phyloP scores from a whole-genome alignment of 2,113 vertebrate genomes.

The Aegithalos caudatus region DNA sequence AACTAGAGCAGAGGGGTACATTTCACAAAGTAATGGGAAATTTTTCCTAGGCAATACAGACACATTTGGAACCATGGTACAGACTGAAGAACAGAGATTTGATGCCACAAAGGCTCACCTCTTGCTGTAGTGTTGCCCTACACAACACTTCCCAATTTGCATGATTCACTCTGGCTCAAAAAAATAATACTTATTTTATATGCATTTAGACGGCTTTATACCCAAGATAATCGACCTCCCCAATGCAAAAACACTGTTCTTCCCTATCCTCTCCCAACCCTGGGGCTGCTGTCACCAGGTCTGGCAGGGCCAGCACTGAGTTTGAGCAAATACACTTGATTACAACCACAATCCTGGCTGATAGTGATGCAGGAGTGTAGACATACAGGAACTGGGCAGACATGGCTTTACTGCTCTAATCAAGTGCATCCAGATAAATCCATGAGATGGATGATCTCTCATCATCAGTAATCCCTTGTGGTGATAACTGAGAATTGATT shows the following conservation, averaged over 20 bases:
- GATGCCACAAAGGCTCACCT: accelerated
- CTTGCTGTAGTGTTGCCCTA: neutral
- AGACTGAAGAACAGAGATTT: neutral
- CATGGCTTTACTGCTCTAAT: neutral
- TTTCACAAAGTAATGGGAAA: neutral
- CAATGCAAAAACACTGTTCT: neutral
- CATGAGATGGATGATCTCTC: neutral
- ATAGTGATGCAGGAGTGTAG: neutral
- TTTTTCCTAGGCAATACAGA: accelerated
- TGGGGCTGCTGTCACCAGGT: neutral
- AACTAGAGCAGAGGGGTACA: neutral
- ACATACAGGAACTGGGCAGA: neutral
- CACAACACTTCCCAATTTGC: neutral
- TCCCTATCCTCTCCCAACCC: neutral
- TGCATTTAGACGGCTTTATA: neutral
- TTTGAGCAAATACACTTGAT: neutral
- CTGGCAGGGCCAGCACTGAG: neutral
- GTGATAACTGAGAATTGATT: neutral
- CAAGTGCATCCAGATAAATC: neutral
- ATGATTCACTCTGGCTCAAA: neutral
- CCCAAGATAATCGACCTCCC: neutral
- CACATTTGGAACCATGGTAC: neutral
- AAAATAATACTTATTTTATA: neutral
- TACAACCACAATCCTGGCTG: neutral
- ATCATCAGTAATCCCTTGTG: neutral